Evolutionary conservation across 2,888 invertebrate species (phyloP), one percentile per base, ranked within the genome.

Genomic region (Limnephilus lunatus): DNA sequence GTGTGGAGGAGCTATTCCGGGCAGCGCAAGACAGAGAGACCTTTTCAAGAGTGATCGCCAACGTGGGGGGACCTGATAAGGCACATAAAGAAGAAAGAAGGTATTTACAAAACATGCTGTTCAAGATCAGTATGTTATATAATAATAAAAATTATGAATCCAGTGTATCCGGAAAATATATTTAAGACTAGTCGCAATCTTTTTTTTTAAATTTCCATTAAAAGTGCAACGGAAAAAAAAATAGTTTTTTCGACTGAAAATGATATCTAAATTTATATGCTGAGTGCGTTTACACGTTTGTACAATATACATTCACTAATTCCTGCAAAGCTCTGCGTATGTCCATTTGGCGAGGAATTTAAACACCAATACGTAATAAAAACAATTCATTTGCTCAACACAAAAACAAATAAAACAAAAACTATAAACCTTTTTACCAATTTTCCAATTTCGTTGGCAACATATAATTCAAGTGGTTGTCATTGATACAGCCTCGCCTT

Each of bases 231-330:
- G 9, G 19, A 25, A 39, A 7, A 19, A 7, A 19, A 83, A 83
- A 9, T 9, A 15, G 32, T 35, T 11, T 83, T 25, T 25, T 35
- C 25, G 32, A 35, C 35, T 32, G 35, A 35, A 83, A 83, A 32
- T 31, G 15, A 1, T 83, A 35, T 83, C 19, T 35, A 35, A 35
- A 35, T 31, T 32, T 32, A 83, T 35, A 83, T 32, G 35, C 83
- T 83, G 35, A 35, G 25, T 25, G 83, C 83, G 83, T 83, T 83
- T 35, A 14, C 32, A 35, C n/a, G 25, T 68, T 25, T 25, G 68
- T 68, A 25, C 25, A 68, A 83, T 83, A 39, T 44, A 86, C 86
- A 86, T 86, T 86, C 86, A 86, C 86, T 86, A 86, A 86, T 86
- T 86, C 30, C 86, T 86, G 19, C 44, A 48, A 86, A 86, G 86